phyloP scores from a whole-genome alignment of 1,140 invertebrate species.

The Glomeris maerens region DNA sequence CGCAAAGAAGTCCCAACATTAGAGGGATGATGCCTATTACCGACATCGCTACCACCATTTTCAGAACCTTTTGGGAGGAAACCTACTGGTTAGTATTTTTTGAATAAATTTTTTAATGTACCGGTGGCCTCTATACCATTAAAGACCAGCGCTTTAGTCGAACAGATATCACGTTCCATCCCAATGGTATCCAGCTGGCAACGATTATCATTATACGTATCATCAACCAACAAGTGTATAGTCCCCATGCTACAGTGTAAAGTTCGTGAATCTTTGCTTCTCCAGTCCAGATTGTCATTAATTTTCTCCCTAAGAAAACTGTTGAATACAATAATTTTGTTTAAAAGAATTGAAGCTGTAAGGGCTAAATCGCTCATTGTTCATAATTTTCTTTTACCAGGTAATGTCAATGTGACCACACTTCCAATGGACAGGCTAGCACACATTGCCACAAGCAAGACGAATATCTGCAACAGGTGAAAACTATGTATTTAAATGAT shows the following conservation, averaged over 20 bases:
- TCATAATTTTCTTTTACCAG: slow-evolving; percentile 35
- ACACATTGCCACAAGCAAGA: slow-evolving; percentile 64
- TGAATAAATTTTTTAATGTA: neutral
- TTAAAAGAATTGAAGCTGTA: slow-evolving; percentile 19
- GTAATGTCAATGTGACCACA: slow-evolving; percentile 67
- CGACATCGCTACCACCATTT: slow-evolving; percentile 48
- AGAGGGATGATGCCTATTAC: slow-evolving; percentile 81
- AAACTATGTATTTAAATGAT: too few species aligned
- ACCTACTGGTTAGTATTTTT: slow-evolving; percentile 1
- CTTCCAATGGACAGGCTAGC: slow-evolving; percentile 68
- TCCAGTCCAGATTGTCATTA: slow-evolving; percentile 71
- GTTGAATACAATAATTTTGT: slow-evolving; percentile 20
- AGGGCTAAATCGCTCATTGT: slow-evolving; percentile 9
- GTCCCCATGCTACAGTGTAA: slow-evolving; percentile 85
- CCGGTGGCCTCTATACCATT: slow-evolving; percentile 24
- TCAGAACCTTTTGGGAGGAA: slow-evolving; percentile 26
- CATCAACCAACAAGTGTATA: slow-evolving; percentile 82
- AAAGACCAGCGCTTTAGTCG: slow-evolving; percentile 55
- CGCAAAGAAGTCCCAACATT: slow-evolving; percentile 77
- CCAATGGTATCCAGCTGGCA: slow-evolving; percentile 73
- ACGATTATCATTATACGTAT: slow-evolving; percentile 61
- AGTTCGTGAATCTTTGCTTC: slow-evolving; percentile 69
- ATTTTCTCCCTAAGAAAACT: slow-evolving; percentile 69
- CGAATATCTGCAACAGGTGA: slow-evolving; percentile 35
- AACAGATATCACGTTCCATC: slow-evolving; percentile 55